Conservation (phyloP, 1,140 invertebrate genomes). For the Plodia interpunctella region DNA sequence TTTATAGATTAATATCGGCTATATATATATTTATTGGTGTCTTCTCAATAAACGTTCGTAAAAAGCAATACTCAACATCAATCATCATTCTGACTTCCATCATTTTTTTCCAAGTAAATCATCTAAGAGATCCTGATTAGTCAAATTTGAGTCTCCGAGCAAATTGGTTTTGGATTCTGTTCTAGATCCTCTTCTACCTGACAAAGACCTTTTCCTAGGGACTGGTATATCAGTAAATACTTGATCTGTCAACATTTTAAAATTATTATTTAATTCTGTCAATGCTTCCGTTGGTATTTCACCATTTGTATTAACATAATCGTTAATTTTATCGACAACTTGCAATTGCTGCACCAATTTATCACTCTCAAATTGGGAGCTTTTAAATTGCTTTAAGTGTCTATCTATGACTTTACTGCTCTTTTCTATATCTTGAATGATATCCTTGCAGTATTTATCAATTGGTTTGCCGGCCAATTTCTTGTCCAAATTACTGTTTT, state of each 20-base stretch:
- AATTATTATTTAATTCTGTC: conserved; percentile 63
- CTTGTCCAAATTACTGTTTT: conserved; percentile 36
- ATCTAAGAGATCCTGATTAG: conserved; percentile 58
- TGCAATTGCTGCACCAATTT: conserved; percentile 65
- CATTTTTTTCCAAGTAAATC: conserved; percentile 68
- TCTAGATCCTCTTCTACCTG: conserved; percentile 40
- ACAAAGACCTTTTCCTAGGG: conserved; percentile 46
- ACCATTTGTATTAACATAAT: conserved; percentile 48
- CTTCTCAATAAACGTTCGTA: not conserved
- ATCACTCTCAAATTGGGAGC: conserved; percentile 60
- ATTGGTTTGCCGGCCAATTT: conserved; percentile 52
- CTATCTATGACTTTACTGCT: conserved; percentile 70
- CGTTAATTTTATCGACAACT: conserved; percentile 64
- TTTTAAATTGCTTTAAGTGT: conserved; percentile 67
- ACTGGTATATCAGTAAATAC: conserved; percentile 39
- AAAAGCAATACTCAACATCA: not conserved
- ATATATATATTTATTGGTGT: too few species aligned
- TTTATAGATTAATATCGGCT: too few species aligned
- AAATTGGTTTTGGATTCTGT: conserved; percentile 39
- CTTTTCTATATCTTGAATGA: conserved; percentile 71
- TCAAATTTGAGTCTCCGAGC: conserved; percentile 54
- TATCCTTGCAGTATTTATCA: conserved; percentile 70
- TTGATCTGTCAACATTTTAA: conserved; percentile 56
- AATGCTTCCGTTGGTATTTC: conserved; percentile 52
- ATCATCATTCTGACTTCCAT: too few species aligned